Base-by-base conservation (phyloP, 2,888 invertebrate species). In the Sipha maydis region DNA sequence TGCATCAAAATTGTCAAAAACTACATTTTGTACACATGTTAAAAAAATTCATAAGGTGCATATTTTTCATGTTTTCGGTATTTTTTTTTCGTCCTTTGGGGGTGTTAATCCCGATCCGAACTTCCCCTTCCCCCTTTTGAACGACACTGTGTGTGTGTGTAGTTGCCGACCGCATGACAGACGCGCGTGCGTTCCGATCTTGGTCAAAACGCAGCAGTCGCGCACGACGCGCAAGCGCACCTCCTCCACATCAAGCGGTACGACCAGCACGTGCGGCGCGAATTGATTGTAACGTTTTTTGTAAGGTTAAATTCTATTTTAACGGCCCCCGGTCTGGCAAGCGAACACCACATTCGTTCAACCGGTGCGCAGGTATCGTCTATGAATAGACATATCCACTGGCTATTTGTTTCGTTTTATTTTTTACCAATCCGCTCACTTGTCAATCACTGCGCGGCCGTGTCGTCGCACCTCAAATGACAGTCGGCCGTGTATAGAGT, bases 361-460 rank as follows among this genome's bases (percentile, higher is more conserved):
- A 79, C 86, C 71, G 73, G 79, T 38, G 78, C 34, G 80, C 67
- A 73, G 79, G 79, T 88, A 82, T 25, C 56, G 9, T 28, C 88
- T 88, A 88, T 82, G 82, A 88, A 88, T 88, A 88, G 82, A 21
- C n/a, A 19, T 76, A 79, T 73, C 71, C 28, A 78, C 86, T 38
- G 38, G n/a, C 56, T 73, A 79, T 86, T 86, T 73, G 85, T 86
- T 86, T 73, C 80, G 79, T 56, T 67, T 80, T 31, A 19, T 85
- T 86, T 69, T 86, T 71, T 86, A 86, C 86, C 80, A 73, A 86
- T 86, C 80, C 79, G 73, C 41, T 69, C 71, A n/a, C 28, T 11
- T 67, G 88, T 88, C 88, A 88, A 88, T 88, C 88, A 88, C 75
- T 88, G 79, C 48, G 86, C 31, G 73, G 19, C 85, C 82, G 73